Percentiles rank a stretch among this genome's conserved stretches.
phyloP scores from a whole-genome alignment of 2,113 vertebrate genomes.

The Tragelaphus imberbis region DNA sequence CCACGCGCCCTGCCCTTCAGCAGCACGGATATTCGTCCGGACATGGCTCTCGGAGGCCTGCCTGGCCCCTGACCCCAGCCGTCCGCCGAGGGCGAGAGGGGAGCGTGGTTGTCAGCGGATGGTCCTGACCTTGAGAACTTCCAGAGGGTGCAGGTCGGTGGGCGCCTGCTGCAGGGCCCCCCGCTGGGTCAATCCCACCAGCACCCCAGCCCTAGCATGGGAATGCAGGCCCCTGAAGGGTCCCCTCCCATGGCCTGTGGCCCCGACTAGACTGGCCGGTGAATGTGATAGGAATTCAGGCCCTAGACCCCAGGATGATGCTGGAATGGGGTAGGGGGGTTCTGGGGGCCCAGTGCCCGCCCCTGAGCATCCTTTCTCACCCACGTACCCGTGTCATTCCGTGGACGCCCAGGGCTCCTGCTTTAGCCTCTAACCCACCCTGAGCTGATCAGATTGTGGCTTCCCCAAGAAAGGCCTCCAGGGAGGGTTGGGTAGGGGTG shows the following conservation, averaged over 20 bases:
- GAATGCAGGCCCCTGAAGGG: background rate
- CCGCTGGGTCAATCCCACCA: too few relatives aligned
- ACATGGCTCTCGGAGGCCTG: background rate
- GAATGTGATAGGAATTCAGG: background rate
- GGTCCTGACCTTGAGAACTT: constrained; percentile 43
- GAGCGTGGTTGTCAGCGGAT: background rate
- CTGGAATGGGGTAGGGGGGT: accelerated
- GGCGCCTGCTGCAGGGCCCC: background rate
- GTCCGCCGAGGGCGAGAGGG: background rate
- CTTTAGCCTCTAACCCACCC: accelerated
- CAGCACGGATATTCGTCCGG: background rate
- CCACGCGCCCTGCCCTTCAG: background rate
- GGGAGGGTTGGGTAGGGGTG: background rate
- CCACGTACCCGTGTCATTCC: accelerated
- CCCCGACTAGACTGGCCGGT: accelerated
- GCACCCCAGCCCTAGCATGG: background rate
- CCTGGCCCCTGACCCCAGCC: background rate
- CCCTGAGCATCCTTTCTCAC: accelerated
- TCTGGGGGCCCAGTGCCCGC: accelerated
- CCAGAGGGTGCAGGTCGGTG: accelerated
- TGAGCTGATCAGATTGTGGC: accelerated
- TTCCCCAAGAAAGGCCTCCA: background rate
- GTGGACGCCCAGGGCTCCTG: accelerated
- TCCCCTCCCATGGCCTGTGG: accelerated
- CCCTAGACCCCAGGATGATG: accelerated